Conservation (phyloP, 2,888 invertebrate species). For the Apodemia zela region DNA sequence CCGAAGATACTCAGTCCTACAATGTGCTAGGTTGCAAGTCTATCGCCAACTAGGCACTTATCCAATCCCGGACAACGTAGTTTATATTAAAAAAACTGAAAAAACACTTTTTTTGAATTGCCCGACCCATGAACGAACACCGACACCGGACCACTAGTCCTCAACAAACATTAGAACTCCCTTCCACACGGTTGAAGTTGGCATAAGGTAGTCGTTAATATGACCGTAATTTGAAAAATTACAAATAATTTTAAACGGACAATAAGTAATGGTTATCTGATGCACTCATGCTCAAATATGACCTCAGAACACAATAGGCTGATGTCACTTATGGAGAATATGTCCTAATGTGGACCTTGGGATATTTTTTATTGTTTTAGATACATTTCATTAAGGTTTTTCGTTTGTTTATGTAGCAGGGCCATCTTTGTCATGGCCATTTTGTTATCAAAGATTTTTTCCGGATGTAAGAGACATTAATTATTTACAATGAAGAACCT, state of each 20-base stretch:
- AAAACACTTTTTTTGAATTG: too few relatives aligned
- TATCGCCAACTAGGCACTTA: too few relatives aligned
- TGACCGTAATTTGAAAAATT: neutral
- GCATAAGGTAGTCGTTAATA: neutral
- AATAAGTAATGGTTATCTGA: conserved; percentile 19
- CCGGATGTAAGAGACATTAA: conserved; percentile 6
- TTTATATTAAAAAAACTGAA: too few relatives aligned
- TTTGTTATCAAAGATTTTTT: neutral
- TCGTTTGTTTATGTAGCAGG: conserved; percentile 14
- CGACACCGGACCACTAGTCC: too few relatives aligned
- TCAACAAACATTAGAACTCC: too few relatives aligned
- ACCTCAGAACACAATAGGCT: conserved; percentile 37
- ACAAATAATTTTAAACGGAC: conserved; percentile 13
- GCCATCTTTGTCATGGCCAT: conserved; percentile 13
- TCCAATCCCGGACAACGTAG: too few relatives aligned
- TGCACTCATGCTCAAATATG: conserved; percentile 28
- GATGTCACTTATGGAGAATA: conserved; percentile 34
- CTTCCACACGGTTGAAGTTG: too few relatives aligned
- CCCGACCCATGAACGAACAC: too few relatives aligned
- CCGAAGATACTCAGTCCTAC: too few relatives aligned
- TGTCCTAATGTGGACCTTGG: conserved; percentile 33
- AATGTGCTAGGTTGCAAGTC: too few relatives aligned
- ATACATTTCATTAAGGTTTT: conserved; percentile 20
- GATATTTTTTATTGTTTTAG: conserved; percentile 29
- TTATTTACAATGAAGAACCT: neutral